A percentile compares a stretch with the other conserved stretches of the same genome.
Evolutionary conservation across 2,888 invertebrate species (phyloP).

Genomic region (Cantharis lateralis): DNA sequence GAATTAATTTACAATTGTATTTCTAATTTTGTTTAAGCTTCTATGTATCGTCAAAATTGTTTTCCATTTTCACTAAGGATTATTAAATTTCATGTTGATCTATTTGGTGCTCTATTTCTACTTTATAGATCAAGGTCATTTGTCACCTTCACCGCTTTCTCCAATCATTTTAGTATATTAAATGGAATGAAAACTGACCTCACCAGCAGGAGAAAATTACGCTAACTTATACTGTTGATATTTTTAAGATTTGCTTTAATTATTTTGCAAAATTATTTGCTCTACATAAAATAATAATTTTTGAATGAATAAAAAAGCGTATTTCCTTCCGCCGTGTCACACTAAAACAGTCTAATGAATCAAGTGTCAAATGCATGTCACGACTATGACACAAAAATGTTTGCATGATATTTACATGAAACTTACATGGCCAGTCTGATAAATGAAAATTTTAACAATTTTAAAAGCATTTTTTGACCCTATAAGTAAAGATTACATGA

Average conservation of each 20-base stretch:
- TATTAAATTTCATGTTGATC: not conserved
- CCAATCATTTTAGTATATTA: not conserved
- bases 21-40: not conserved
- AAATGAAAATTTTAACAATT: too few species aligned
- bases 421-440: too few species aligned
- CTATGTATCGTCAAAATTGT: not conserved
- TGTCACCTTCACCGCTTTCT: not conserved
- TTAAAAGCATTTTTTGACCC: too few species aligned
- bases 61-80: not conserved
- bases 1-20: slow-evolving; percentile 2
- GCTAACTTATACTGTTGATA: not conserved
- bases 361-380: too few species aligned
- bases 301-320: not conserved
- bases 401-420: too few species aligned
- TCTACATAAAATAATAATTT: not conserved
- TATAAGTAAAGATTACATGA: too few species aligned
- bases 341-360: too few species aligned
- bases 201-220: not conserved
- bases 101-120: not conserved
- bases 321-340: too few species aligned
- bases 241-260: not conserved
- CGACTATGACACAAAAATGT: too few species aligned
- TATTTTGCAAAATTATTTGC: not conserved
- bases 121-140: not conserved
- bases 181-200: not conserved